Conservation (phyloP, 2,888 invertebrate species). For the Myopa testacea region DNA sequence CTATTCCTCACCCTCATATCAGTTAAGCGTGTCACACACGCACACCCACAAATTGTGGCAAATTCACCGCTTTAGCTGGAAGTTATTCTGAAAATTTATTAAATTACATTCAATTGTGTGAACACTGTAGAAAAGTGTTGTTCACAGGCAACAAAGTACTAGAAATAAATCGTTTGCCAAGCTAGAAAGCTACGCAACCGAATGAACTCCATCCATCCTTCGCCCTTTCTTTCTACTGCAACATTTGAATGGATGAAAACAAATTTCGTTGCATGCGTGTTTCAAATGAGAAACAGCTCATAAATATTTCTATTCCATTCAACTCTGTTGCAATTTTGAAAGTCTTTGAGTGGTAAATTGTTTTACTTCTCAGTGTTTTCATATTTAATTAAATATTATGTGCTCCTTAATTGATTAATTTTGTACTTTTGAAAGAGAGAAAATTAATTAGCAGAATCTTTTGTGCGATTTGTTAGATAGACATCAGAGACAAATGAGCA, state of each 20-base stretch:
- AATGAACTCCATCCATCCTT: background rate
- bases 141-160: slow-evolving; percentile 14
- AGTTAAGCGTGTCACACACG: too few relatives aligned
- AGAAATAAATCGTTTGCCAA: slow-evolving; percentile 1
- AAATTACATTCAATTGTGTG: slow-evolving; percentile 21
- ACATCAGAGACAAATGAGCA: too few relatives aligned
- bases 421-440: too few relatives aligned
- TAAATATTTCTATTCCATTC: slow-evolving; percentile 11
- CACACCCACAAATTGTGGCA: background rate
- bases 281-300: background rate
- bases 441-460: too few relatives aligned
- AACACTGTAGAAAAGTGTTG: slow-evolving; percentile 2
- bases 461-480: too few relatives aligned
- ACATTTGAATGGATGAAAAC: slow-evolving; percentile 9
- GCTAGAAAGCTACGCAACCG: background rate
- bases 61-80: background rate
- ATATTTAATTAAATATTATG: too few relatives aligned
- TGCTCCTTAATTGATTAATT: too few relatives aligned
- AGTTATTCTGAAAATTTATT: slow-evolving; percentile 19
- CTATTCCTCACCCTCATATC: background rate
- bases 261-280: background rate
- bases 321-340: slow-evolving; percentile 26
- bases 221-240: background rate
- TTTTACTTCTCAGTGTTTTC: background rate
- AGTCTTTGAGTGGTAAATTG: slow-evolving; percentile 17